Evolutionary conservation across 2,113 vertebrate species (phyloP).

Genomic region (Rhinichthys klamathensis): DNA sequence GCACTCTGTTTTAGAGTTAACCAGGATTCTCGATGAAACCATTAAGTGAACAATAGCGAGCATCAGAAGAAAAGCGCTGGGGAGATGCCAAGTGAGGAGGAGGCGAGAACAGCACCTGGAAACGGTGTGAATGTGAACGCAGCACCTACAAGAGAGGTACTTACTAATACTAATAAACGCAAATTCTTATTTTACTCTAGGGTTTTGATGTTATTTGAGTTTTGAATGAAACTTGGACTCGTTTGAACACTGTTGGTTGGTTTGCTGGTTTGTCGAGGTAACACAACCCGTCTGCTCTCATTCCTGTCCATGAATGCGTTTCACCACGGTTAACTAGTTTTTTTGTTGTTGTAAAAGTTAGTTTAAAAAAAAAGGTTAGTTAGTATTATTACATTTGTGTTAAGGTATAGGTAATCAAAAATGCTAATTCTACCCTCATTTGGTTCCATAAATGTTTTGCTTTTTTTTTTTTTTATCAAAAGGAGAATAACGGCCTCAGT

Average conservation of each 20-base stretch:
- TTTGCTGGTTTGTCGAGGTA: constrained; percentile 27
- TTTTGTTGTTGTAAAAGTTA: too few relatives aligned
- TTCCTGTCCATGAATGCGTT: constrained; percentile 9
- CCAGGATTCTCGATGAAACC: constrained; percentile 45
- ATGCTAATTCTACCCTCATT: neutral
- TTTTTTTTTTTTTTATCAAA: neutral
- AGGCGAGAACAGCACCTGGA: constrained; percentile 58
- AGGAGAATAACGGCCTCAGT: neutral
- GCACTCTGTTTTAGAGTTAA: neutral
- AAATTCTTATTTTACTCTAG: neutral
- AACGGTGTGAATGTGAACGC: constrained; percentile 39
- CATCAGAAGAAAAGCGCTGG: constrained; percentile 30
- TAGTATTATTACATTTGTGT: neutral
- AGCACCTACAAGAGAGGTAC: constrained; percentile 57
- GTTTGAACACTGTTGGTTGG: neutral
- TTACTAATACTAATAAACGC: neutral
- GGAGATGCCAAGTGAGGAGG: constrained; percentile 70
- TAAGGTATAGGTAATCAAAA: neutral
- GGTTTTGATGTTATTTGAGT: neutral
- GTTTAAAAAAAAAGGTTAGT: too few relatives aligned
- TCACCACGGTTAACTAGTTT: neutral
- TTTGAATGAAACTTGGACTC: neutral
- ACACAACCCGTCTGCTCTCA: constrained; percentile 66
- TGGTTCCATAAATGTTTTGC: neutral
- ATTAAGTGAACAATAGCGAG: constrained; percentile 27